Conservation (phyloP, 2,113 vertebrate genomes). For the Datnioides undecimradiatus region DNA sequence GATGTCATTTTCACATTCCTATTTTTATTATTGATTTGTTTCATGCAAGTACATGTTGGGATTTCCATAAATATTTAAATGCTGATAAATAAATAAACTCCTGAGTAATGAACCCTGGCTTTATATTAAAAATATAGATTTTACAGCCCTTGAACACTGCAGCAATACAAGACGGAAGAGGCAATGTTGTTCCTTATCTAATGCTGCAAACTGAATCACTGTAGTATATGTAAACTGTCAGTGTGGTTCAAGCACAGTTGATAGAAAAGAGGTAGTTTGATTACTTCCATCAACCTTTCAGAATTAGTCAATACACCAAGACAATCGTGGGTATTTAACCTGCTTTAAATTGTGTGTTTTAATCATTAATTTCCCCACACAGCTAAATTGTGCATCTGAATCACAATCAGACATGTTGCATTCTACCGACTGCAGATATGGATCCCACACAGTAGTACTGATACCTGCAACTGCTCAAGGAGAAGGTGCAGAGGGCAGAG, state of each 20-base stretch:
- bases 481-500: neutral
- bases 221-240: neutral
- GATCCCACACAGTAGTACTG: neutral
- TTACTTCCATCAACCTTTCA: neutral
- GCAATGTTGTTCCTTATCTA: neutral
- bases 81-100: neutral
- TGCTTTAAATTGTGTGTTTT: neutral
- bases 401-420: neutral
- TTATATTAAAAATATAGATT: neutral
- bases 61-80: neutral
- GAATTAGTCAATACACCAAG: neutral
- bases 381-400: no score
- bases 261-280: neutral
- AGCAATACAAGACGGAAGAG: neutral
- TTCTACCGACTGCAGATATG: neutral
- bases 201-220: neutral
- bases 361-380: no score
- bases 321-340: neutral
- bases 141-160: neutral
- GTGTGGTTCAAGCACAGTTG: neutral
- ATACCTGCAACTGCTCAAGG: neutral
- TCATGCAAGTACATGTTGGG: neutral
- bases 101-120: neutral
- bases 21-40: neutral
- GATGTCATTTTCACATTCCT: neutral